Conservation (phyloP, 2,888 invertebrate genomes). For the Chrysolina haemoptera region DNA sequence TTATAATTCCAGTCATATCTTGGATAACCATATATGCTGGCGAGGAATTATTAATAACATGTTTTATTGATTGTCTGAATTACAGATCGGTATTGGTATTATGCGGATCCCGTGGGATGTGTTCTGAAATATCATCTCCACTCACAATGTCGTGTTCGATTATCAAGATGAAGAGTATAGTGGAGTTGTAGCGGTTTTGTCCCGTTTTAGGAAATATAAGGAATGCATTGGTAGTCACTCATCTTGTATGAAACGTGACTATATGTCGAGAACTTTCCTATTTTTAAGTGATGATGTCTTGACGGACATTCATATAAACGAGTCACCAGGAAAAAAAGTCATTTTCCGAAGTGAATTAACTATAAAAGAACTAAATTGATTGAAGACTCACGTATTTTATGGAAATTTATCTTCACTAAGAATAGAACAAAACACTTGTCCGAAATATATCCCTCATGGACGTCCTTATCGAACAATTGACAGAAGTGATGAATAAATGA, state of each 20-base stretch:
- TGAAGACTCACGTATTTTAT: too few relatives aligned
- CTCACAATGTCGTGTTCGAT: background rate
- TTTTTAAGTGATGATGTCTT: too few relatives aligned
- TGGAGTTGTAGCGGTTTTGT: background rate
- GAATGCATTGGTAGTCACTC: background rate
- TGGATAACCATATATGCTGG: constrained; percentile 34
- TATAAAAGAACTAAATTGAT: too few relatives aligned
- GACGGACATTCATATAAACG: too few relatives aligned
- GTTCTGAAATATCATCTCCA: background rate
- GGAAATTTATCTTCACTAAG: too few relatives aligned
- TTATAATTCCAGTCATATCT: constrained; percentile 37
- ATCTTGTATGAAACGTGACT: background rate
- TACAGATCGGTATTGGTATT: constrained; percentile 20
- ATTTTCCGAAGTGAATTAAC: too few relatives aligned
- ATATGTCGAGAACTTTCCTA: too few relatives aligned
- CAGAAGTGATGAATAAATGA: too few relatives aligned
- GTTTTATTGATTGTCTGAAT: constrained; percentile 39
- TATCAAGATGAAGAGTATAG: background rate
- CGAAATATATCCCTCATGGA: too few relatives aligned
- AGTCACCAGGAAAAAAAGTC: too few relatives aligned
- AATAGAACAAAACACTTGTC: too few relatives aligned
- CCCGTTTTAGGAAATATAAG: background rate
- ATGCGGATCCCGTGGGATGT: background rate
- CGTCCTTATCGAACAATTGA: too few relatives aligned
- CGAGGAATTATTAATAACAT: constrained; percentile 38